Percentiles rank a stretch among this genome's conserved stretches.
Evolutionary conservation across 2,113 vertebrate species (phyloP).

Genomic region (Candoia aspera): DNA sequence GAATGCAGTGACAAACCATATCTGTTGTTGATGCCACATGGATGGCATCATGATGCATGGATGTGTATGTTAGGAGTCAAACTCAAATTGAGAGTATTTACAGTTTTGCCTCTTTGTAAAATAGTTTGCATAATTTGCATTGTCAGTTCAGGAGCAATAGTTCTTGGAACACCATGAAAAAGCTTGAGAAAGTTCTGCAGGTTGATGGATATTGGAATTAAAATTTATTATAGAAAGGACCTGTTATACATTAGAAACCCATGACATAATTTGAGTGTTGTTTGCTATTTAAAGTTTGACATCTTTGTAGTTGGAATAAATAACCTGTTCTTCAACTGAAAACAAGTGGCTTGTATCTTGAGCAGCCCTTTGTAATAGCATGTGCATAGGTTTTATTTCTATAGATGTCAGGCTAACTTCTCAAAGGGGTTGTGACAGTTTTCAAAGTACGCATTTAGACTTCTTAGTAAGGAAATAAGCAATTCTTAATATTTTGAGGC

Average conservation of each 20-base stretch:
- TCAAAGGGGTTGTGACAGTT: not conserved
- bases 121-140: not conserved
- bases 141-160: not conserved
- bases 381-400: not conserved
- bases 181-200: not conserved
- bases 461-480: not conserved
- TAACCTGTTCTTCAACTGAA: not conserved
- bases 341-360: not conserved
- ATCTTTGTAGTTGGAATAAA: not conserved
- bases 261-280: not conserved
- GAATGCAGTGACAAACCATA: not conserved
- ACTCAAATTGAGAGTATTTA: not conserved
- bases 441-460: not conserved
- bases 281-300: not conserved
- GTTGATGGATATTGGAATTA: not conserved
- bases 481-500: not conserved
- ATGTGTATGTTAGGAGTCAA: not conserved
- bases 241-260: not conserved
- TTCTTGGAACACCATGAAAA: not conserved
- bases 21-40: not conserved
- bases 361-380: not conserved
- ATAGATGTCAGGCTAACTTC: not conserved
- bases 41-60: no score
- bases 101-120: not conserved
- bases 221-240: not conserved